phyloP scores from a whole-genome alignment of 23 tunicate species.

The Phallusia fumigata region DNA sequence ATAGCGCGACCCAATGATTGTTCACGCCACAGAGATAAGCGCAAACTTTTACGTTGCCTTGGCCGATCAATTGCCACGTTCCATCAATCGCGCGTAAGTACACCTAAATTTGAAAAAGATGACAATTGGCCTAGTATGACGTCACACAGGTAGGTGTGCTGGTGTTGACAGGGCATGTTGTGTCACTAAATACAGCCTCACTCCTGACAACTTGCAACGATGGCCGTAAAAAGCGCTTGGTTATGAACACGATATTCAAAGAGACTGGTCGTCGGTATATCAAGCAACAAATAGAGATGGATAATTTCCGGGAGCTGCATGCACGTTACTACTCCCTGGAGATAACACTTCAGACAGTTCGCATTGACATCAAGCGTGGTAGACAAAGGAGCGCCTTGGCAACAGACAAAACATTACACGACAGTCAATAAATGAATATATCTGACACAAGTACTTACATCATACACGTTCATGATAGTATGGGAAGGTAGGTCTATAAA shows the following conservation, averaged over 20 bases:
- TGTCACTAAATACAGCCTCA: background rate
- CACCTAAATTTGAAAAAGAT: background rate
- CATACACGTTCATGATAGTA: too few relatives aligned
- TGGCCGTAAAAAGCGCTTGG: too few relatives aligned
- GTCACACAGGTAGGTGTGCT: constrained; percentile 6
- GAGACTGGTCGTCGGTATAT: too few relatives aligned
- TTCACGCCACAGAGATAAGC: background rate
- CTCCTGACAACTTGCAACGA: too few relatives aligned
- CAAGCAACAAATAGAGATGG: background rate
- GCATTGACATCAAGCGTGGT: background rate
- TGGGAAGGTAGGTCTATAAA: too few relatives aligned
- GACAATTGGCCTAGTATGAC: background rate
- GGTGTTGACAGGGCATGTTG: background rate
- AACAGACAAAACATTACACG: background rate
- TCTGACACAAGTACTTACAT: too few relatives aligned
- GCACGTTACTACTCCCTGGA: background rate
- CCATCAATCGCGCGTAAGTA: background rate
- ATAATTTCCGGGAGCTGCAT: background rate
- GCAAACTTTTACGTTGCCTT: background rate
- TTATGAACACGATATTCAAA: too few relatives aligned
- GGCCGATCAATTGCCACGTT: background rate
- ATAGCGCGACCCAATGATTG: background rate
- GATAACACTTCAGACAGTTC: background rate
- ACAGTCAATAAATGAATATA: too few relatives aligned
- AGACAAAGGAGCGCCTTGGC: background rate